These are phyloP conservation scores for Amblyornis subalaris DNA, from an alignment of 2,113 vertebrate genomes.

Conservation along the genomic window DNA sequence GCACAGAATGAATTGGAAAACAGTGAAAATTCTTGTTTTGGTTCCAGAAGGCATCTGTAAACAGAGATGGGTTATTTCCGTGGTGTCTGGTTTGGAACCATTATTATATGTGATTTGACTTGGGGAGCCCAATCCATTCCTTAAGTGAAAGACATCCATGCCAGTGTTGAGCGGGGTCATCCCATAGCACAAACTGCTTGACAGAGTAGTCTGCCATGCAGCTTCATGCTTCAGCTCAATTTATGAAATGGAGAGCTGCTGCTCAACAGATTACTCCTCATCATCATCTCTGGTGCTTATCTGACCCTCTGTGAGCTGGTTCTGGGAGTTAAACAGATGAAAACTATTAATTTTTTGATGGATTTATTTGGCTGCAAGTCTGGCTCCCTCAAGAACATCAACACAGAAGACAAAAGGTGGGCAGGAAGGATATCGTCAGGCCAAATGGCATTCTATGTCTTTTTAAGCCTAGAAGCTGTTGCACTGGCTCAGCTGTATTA, in stretches of 20 bases:
- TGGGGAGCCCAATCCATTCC: not conserved
- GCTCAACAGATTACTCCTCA: rapidly evolving
- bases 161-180: rapidly evolving
- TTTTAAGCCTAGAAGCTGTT: not conserved
- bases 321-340: not conserved
- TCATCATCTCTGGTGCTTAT: not conserved
- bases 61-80: not conserved
- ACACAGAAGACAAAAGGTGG: not conserved
- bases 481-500: not conserved
- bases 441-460: not conserved
- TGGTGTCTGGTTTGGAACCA: not conserved
- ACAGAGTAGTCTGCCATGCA: not conserved
- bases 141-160: not conserved
- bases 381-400: not conserved
- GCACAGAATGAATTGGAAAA: not conserved
- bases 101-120: not conserved
- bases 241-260: not conserved
- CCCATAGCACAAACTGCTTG: not conserved
- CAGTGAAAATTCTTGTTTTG: not conserved
- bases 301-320: not conserved
- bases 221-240: not conserved
- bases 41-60: not conserved
- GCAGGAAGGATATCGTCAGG: not conserved
- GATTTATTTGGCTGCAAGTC: not conserved
- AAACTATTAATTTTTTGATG: not conserved